These are phyloP conservation scores for Pollimyrus isidori DNA, from an alignment of 2,113 vertebrate genomes.

Conservation along the genomic window DNA sequence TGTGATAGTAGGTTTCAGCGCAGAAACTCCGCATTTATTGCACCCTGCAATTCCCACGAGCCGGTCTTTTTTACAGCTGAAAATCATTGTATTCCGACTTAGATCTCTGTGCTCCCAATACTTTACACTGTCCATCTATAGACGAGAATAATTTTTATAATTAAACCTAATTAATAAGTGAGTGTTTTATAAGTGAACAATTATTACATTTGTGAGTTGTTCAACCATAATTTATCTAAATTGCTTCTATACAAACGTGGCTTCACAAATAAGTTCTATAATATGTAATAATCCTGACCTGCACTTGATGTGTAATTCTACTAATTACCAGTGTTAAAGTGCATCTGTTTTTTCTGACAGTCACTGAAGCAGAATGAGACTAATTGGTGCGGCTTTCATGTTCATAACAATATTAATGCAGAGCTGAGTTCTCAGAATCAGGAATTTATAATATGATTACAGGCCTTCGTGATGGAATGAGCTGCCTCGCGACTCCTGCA, in stretches of 20 bases:
- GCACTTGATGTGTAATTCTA: neutral
- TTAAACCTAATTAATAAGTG: neutral
- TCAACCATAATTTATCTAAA: neutral
- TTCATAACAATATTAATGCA: neutral
- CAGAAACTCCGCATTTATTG: neutral
- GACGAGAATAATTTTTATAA: neutral
- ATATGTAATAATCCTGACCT: neutral
- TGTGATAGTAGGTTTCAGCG: neutral
- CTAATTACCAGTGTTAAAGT: neutral
- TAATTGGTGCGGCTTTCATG: neutral
- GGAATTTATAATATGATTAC: neutral
- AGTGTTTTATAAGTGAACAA: neutral
- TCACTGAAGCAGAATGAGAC: neutral
- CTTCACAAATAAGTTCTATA: neutral
- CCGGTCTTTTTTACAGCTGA: neutral
- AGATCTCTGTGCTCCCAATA: neutral
- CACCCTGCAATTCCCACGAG: neutral
- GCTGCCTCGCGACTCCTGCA: neutral
- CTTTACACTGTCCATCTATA: neutral
- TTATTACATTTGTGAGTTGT: slow-evolving; percentile 9
- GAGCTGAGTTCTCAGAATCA: neutral
- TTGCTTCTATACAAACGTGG: neutral
- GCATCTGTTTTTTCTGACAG: neutral
- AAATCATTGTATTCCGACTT: neutral
- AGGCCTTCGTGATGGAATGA: neutral